Evolutionary conservation across 1,140 invertebrate genomes (phyloP).

Genomic region (Heliothis subflexa): DNA sequence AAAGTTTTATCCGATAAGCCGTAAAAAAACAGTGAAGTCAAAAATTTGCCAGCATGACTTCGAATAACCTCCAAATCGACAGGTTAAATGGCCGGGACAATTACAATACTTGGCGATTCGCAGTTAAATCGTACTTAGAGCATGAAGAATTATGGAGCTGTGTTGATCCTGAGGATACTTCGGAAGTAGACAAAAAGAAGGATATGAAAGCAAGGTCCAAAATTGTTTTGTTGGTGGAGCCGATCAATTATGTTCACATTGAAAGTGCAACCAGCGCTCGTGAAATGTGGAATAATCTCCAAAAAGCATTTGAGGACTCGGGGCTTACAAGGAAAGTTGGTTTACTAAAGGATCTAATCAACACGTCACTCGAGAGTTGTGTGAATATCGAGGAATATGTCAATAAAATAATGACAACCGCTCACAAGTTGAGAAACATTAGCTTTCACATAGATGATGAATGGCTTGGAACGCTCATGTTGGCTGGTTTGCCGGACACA

Average conservation of each 20-base stretch:
- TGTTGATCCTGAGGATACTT: background rate
- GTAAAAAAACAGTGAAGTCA: too few species aligned
- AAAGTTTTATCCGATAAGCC: too few species aligned
- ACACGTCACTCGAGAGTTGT: background rate
- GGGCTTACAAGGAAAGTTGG: background rate
- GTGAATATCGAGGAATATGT: background rate
- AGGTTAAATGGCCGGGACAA: too few species aligned
- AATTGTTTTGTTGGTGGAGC: background rate
- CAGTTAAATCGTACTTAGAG: too few species aligned
- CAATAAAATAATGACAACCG: background rate
- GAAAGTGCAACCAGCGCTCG: background rate
- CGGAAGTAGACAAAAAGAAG: background rate
- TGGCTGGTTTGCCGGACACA: slow-evolving; percentile 67
- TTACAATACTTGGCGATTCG: too few species aligned
- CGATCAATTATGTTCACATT: background rate
- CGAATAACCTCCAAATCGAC: too few species aligned
- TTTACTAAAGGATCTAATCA: background rate
- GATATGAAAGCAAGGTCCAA: background rate
- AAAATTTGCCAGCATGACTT: too few species aligned
- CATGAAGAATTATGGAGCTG: background rate
- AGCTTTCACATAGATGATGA: background rate
- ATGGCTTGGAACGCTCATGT: slow-evolving; percentile 57
- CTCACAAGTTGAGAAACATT: background rate
- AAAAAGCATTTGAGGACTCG: slow-evolving; percentile 6
- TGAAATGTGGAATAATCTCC: background rate